Evolutionary conservation across 2,113 vertebrate genomes (phyloP).

Genomic region (Thunnus maccoyii): DNA sequence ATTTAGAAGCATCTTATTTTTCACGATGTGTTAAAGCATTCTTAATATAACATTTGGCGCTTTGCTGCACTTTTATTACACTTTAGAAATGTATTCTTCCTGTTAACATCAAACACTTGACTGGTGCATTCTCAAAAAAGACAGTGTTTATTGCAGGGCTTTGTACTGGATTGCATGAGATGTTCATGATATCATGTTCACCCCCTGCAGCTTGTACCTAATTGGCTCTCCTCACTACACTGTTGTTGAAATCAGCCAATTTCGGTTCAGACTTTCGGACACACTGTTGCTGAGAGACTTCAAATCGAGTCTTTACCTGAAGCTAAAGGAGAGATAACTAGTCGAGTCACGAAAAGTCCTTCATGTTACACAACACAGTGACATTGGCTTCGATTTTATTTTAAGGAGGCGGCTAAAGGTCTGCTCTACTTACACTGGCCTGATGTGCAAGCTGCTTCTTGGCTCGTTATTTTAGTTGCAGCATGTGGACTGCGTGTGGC

Average conservation of each 20-base stretch:
- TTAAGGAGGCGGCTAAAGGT: neutral
- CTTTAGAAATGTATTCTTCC: neutral
- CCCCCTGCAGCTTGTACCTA: neutral
- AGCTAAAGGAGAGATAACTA: neutral
- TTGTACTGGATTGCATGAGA: neutral
- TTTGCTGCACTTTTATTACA: neutral
- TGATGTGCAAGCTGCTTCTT: slow-evolving; percentile 21
- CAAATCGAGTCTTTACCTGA: slow-evolving; percentile 9
- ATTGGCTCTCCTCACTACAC: neutral
- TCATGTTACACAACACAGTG: slow-evolving; percentile 22
- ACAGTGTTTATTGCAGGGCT: neutral
- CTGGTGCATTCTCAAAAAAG: neutral
- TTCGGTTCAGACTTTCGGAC: neutral
- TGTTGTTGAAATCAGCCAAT: neutral
- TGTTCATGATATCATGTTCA: slow-evolving; percentile 1
- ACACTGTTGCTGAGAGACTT: neutral
- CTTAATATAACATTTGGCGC: too few species aligned
- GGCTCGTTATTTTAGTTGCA: slow-evolving; percentile 43
- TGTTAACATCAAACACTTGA: neutral
- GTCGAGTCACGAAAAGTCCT: slow-evolving; percentile 1
- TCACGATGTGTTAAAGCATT: neutral
- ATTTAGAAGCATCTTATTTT: neutral
- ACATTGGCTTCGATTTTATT: neutral
- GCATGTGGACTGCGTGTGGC: slow-evolving; percentile 32
- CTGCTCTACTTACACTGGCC: slow-evolving; percentile 5